phyloP scores from a whole-genome alignment of 2,113 vertebrate species.

The human region GRCh38 chr7:18394001-18394500 shows the following conservation, averaged over 20 bases:
- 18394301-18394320: neutral
- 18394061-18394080: constrained; percentile 86
- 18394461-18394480: neutral
- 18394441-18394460: neutral
- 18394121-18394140: constrained; percentile 84
- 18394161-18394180: constrained; percentile 76
- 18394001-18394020: constrained; percentile 84
- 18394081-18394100: constrained; percentile 81
- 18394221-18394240: neutral
- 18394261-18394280: neutral
- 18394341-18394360: neutral
- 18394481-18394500: neutral
- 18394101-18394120: constrained; percentile 86
- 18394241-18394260: constrained; percentile 39
- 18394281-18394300: neutral
- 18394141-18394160: constrained; percentile 74
- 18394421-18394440: neutral
- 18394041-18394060: constrained; percentile 86
- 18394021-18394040: constrained; percentile 78
- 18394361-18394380: neutral
- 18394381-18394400: neutral
- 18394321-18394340: neutral
- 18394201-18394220: constrained; percentile 23
- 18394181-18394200: constrained; percentile 32
- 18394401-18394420: neutral